Conservation (phyloP, 2,888 invertebrate genomes). For the Coleophora flavipennella region DNA sequence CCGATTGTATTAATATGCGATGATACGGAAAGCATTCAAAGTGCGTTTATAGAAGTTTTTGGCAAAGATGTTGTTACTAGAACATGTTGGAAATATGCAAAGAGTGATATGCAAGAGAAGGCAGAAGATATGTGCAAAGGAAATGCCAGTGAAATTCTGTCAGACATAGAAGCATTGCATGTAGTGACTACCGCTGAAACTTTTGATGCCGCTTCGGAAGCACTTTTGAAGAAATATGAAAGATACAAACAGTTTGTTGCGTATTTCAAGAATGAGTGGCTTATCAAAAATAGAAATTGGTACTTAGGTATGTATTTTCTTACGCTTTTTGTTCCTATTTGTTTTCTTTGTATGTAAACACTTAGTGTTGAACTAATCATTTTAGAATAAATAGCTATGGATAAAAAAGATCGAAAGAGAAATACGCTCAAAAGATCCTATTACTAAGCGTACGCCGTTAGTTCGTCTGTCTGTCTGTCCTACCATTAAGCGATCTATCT, state of each 20-base stretch:
- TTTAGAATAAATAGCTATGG: too few relatives aligned
- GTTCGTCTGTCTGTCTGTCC: too few relatives aligned
- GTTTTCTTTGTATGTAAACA: too few relatives aligned
- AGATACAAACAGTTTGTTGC: conserved; percentile 1
- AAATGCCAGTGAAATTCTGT: background rate
- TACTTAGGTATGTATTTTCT: too few relatives aligned
- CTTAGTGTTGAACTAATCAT: too few relatives aligned
- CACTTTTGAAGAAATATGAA: conserved; percentile 2
- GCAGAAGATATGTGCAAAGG: background rate
- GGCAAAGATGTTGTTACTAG: conserved; percentile 1
- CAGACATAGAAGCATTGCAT: conserved; percentile 1
- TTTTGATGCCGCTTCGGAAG: conserved; percentile 1
- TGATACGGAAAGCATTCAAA: conserved; percentile 6
- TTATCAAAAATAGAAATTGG: conserved; percentile 5
- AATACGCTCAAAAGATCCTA: too few relatives aligned
- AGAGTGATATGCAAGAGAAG: background rate
- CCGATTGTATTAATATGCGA: conserved; percentile 5
- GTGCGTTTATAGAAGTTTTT: conserved; percentile 8
- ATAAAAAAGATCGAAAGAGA: too few relatives aligned
- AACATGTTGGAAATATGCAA: conserved; percentile 1
- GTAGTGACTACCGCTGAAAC: background rate
- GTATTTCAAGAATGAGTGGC: conserved; percentile 5
- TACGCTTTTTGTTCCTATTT: too few relatives aligned
- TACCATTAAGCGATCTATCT: too few relatives aligned
- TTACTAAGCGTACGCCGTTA: too few relatives aligned